Evolutionary conservation across 1,140 invertebrate genomes (phyloP).

Genomic region (Zaprionus ghesquierei): DNA sequence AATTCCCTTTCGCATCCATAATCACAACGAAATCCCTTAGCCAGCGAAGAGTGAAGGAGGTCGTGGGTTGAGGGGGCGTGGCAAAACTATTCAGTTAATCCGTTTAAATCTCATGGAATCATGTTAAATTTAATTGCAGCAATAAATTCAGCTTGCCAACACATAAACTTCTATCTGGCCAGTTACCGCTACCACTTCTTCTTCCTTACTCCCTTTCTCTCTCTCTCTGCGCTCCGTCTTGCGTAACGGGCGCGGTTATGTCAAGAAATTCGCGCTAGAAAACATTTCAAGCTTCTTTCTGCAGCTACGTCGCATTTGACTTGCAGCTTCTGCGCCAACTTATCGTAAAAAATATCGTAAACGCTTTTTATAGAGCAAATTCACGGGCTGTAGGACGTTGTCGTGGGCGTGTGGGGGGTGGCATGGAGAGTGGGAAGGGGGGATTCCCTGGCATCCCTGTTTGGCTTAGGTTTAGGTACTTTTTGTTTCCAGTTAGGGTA

Average conservation of each 20-base stretch:
- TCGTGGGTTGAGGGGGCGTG: too few species aligned
- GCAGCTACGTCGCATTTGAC: constrained; percentile 58
- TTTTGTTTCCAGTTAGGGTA: not conserved
- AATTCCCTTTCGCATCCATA: constrained; percentile 4
- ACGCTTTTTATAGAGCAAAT: constrained; percentile 52
- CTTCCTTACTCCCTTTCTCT: not conserved
- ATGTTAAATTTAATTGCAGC: constrained; percentile 79
- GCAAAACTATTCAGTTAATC: constrained; percentile 75
- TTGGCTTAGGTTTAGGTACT: not conserved
- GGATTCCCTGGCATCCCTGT: not conserved
- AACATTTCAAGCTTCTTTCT: constrained; percentile 64
- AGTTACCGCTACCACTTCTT: constrained; percentile 6
- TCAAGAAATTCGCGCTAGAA: constrained; percentile 53
- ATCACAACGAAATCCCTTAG: not conserved
- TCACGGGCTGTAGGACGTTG: constrained; percentile 22
- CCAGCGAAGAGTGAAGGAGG: not conserved
- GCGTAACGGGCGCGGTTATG: constrained; percentile 23
- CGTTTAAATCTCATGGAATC: constrained; percentile 74
- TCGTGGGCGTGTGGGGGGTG: not conserved
- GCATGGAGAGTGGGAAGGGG: not conserved
- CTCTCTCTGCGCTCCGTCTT: not conserved
- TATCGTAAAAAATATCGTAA: constrained; percentile 72
- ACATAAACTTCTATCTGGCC: constrained; percentile 70
- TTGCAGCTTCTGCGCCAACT: constrained; percentile 57
- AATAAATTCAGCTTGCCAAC: constrained; percentile 63